phyloP scores from a whole-genome alignment of 2,888 invertebrate species.

The Synanthedon andrenaeformis region DNA sequence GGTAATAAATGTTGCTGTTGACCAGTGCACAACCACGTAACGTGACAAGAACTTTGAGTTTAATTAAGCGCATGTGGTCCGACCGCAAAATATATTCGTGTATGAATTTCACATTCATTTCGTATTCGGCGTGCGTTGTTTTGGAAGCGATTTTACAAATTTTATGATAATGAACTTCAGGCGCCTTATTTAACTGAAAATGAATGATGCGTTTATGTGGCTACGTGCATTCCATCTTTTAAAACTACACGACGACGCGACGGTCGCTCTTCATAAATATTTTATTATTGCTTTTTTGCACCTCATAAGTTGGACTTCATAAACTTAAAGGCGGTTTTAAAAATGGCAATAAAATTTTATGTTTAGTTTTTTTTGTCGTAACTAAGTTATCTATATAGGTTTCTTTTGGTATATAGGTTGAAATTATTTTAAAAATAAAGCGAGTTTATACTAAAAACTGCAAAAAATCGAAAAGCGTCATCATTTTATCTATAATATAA shows the following conservation, averaged over 20 bases:
- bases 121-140: constrained; percentile 18
- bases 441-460: no score
- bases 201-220: constrained; percentile 10
- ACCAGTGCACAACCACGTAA: constrained; percentile 16
- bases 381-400: no score
- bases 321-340: background rate
- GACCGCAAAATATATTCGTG: constrained; percentile 24
- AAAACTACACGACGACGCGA: no score
- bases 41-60: constrained; percentile 28
- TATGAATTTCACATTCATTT: constrained; percentile 24
- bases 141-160: constrained; percentile 18
- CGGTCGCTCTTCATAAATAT: no score
- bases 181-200: constrained; percentile 9
- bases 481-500: no score
- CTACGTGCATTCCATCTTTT: background rate
- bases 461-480: no score
- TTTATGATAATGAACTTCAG: constrained; percentile 19
- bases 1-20: constrained; percentile 30
- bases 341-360: background rate
- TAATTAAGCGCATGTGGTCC: constrained; percentile 32
- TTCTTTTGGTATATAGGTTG: no score
- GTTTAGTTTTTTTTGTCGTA: no score
- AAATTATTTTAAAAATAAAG: no score
- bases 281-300: no score
- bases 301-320: no score